Base-by-base conservation (phyloP, 1,140 invertebrate species). In the Grapholita molesta region DNA sequence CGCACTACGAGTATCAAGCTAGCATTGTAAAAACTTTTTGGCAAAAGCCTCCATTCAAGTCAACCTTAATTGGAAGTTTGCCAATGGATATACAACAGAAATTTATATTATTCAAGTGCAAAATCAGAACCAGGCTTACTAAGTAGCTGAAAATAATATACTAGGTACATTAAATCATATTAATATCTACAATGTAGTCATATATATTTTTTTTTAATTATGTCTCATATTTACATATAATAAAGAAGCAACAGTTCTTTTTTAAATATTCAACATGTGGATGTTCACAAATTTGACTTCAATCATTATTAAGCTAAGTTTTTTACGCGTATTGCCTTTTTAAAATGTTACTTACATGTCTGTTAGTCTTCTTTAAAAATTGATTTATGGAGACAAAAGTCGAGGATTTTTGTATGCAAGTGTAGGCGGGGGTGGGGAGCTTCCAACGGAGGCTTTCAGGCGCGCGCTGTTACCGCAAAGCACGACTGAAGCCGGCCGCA, bases 401-500 rank as follows among this genome's bases (percentile, higher is more conserved):
- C 8, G 42, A 8, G 18, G 42, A 3, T 48, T 48, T 48, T 48
- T 48, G 42, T 48, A 21, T 48, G 42, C 42, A 21, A 48, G n/a
- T 61, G 9, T 61, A 61, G 25, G 55, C 24, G 12, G 24, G 25
- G 55, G 55, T 55, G 21, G 53, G 24, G 76, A 77, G 80, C 74
- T 83, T 78, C 77, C 78, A 79, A 74, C 69, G 71, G 64, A 73
- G 55, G 82, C 74, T 83, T 78, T 78, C 78, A 79, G 75, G 67
- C 72, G 64, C 71, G 52, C 70, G 77, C 73, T 52, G 64, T 75
- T 87, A 83, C 78, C 82, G 86, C 88, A 90, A 83, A 85, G 77
- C 78, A 64, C 76, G 70, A 83, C 76, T 83, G 82, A 77, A 68
- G 64, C 73, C 76, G 86, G 85, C 86, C 84, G 88, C 88, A 90